These are phyloP conservation scores for Scomber scombrus DNA, from an alignment of 2,113 vertebrate genomes.

Conservation along the genomic window DNA sequence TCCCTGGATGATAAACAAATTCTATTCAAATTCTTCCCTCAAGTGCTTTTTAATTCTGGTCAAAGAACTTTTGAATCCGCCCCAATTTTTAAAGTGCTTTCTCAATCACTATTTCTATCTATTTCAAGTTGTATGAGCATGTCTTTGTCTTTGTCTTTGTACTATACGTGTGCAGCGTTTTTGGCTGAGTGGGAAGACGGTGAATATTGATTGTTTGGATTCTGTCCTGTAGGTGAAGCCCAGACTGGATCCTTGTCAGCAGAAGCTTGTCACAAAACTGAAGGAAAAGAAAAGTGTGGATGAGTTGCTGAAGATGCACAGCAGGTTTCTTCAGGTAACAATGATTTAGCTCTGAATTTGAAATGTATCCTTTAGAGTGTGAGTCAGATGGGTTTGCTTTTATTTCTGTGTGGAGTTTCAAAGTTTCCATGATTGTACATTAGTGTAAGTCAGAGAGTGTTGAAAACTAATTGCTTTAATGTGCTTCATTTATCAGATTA, in stretches of 20 bases:
- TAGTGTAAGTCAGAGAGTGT: too few relatives aligned
- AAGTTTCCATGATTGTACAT: background rate
- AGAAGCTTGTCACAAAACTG: slow-evolving; percentile 84
- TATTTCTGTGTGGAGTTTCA: too few relatives aligned
- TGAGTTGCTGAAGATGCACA: slow-evolving; percentile 78
- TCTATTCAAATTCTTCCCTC: too few relatives aligned
- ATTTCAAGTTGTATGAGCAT: background rate
- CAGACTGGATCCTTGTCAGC: slow-evolving; percentile 85
- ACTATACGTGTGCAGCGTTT: too few relatives aligned
- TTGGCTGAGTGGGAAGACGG: too few relatives aligned
- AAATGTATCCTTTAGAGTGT: background rate
- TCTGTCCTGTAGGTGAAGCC: slow-evolving; percentile 79
- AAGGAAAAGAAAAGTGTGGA: slow-evolving; percentile 79
- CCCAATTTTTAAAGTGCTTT: background rate
- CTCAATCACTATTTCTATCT: background rate
- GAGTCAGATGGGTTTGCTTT: background rate
- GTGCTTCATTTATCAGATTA: too few relatives aligned
- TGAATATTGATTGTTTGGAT: background rate
- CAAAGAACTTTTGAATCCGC: background rate
- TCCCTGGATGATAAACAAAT: background rate
- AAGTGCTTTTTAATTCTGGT: too few relatives aligned
- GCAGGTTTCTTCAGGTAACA: slow-evolving; percentile 83
- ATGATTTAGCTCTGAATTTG: background rate
- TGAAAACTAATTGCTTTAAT: too few relatives aligned
- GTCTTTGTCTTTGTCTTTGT: background rate